Conservation (phyloP, 2,113 vertebrate species). For the Carassius gibelio region DNA sequence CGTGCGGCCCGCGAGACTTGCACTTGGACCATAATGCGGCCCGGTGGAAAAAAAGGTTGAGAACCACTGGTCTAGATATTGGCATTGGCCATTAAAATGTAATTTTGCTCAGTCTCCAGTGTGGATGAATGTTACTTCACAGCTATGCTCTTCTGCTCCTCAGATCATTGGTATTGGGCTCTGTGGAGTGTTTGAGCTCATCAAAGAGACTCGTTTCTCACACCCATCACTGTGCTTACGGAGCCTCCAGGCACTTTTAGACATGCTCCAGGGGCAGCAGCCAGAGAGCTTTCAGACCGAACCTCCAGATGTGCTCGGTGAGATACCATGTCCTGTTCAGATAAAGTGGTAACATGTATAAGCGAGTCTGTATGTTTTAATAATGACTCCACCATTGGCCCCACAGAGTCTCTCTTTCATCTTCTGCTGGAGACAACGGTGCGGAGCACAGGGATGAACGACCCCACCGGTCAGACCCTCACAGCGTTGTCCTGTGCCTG, state of each 20-base stretch:
- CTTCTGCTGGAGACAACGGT: constrained; percentile 96
- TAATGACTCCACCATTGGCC: constrained; percentile 56
- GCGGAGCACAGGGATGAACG: constrained; percentile 92
- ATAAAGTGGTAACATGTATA: background rate
- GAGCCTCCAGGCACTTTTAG: constrained; percentile 94
- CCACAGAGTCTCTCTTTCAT: constrained; percentile 93
- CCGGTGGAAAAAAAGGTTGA: no score
- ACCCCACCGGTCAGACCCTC: constrained; percentile 92
- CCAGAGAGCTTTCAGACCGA: constrained; percentile 97
- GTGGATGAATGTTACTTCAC: no score
- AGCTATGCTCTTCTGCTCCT: constrained; percentile 41
- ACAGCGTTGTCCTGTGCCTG: constrained; percentile 96
- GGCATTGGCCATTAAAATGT: background rate
- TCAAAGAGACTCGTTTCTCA: constrained; percentile 97
- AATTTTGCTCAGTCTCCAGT: background rate
- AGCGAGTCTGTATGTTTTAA: background rate
- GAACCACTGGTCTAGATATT: background rate
- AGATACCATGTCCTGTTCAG: constrained; percentile 42
- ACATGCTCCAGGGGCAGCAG: constrained; percentile 94
- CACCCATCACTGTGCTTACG: constrained; percentile 94
- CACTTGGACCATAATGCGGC: no score
- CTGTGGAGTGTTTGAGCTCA: constrained; percentile 97
- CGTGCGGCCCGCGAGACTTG: no score
- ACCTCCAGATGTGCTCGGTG: constrained; percentile 95
- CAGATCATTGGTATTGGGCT: constrained; percentile 98